These are phyloP conservation scores for Papilio glaucus DNA, from an alignment of 1,140 invertebrate genomes.

Conservation along the genomic window DNA sequence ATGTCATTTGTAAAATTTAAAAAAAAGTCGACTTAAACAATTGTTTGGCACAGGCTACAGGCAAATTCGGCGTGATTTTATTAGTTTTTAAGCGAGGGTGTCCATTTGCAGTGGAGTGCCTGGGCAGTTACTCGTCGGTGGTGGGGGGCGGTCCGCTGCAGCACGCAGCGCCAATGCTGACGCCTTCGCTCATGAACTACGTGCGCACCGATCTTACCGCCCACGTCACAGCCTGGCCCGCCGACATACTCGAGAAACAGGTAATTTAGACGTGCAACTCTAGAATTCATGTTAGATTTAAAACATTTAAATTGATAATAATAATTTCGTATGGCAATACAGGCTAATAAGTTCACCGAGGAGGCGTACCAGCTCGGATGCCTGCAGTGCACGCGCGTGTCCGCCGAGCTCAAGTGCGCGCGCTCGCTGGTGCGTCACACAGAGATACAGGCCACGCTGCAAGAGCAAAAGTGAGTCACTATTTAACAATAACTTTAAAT, in stretches of 20 bases:
- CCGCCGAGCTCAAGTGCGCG: slow-evolving; percentile 96
- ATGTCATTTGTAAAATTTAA: background rate
- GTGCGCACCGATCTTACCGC: slow-evolving; percentile 94
- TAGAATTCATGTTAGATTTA: no score
- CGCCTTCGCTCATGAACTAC: slow-evolving; percentile 95
- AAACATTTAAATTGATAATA: no score
- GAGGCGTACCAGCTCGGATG: slow-evolving; percentile 75
- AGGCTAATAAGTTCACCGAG: slow-evolving; percentile 76
- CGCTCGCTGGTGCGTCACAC: slow-evolving; percentile 96
- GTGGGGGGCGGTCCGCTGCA: slow-evolving; percentile 69
- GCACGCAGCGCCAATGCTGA: slow-evolving; percentile 87
- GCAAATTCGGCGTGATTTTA: no score
- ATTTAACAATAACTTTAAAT: background rate
- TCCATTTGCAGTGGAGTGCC: slow-evolving; percentile 65
- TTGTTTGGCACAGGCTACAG: no score
- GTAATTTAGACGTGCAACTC: no score
- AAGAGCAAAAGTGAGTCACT: slow-evolving; percentile 94
- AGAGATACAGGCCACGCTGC: slow-evolving; percentile 97
- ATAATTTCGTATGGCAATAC: background rate
- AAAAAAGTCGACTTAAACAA: no score
- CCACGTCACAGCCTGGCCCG: slow-evolving; percentile 96
- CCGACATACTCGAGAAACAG: slow-evolving; percentile 96
- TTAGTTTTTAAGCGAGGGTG: background rate
- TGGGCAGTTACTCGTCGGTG: slow-evolving; percentile 76
- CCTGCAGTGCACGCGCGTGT: slow-evolving; percentile 93